phyloP scores from a whole-genome alignment of 1,140 invertebrate species.

The Aporrectodea caliginosa region DNA sequence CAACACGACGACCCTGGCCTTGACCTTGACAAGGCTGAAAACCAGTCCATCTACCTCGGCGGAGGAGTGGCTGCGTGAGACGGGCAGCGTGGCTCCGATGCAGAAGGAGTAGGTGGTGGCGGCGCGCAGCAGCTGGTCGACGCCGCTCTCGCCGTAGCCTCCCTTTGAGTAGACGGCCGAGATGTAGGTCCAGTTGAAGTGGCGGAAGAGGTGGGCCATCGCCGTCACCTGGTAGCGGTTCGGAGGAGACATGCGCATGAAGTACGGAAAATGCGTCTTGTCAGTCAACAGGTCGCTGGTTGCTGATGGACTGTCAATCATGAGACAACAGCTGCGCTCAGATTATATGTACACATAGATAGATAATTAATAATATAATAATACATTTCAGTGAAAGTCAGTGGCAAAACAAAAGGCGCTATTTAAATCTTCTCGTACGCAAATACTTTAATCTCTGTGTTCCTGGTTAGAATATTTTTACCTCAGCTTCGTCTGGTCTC shows the following conservation, averaged over 20 bases:
- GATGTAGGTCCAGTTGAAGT: conserved; percentile 36
- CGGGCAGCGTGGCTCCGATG: conserved; percentile 1
- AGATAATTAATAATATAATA: too few relatives aligned
- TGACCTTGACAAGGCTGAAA: background rate
- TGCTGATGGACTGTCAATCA: too few relatives aligned
- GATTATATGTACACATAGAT: too few relatives aligned
- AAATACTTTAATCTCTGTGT: too few relatives aligned
- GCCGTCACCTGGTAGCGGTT: conserved; percentile 49
- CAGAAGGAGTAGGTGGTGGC: conserved; percentile 9
- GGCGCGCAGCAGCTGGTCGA: background rate
- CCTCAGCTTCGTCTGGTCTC: too few relatives aligned
- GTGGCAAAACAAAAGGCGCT: too few relatives aligned
- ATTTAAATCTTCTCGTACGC: too few relatives aligned
- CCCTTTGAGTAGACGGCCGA: conserved; percentile 26
- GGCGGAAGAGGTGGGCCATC: conserved; percentile 21
- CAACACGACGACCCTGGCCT: conserved; percentile 22
- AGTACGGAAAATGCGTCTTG: conserved; percentile 41
- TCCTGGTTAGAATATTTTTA: too few relatives aligned
- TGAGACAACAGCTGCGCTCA: too few relatives aligned
- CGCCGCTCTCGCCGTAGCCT: conserved; percentile 29
- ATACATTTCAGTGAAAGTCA: too few relatives aligned
- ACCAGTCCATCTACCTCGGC: background rate
- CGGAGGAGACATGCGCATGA: conserved; percentile 42
- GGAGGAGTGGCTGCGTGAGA: background rate
- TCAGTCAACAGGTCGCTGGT: conserved; percentile 43